Evolutionary conservation across 2,888 invertebrate species (phyloP).

Genomic region (Agrochola litura): DNA sequence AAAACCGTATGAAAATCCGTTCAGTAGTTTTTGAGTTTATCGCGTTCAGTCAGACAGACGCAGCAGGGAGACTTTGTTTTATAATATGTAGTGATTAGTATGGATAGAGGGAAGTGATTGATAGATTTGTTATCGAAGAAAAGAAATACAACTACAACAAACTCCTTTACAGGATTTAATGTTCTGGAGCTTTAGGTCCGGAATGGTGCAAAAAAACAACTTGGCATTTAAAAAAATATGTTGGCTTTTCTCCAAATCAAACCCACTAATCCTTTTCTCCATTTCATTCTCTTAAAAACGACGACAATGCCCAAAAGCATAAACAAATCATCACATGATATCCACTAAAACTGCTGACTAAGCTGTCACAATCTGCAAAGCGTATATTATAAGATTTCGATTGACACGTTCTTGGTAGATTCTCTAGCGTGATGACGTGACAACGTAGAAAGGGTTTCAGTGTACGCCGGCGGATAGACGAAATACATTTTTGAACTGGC

Average conservation of each 20-base stretch:
- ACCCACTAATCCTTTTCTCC: not conserved
- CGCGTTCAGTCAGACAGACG: too few relatives aligned
- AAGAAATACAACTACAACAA: not conserved
- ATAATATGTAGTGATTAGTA: not conserved
- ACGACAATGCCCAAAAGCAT: not conserved
- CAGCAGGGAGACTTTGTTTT: too few relatives aligned
- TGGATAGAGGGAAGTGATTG: not conserved
- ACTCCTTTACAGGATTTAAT: not conserved
- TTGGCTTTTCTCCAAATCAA: not conserved
- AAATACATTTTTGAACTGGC: slow-evolving; percentile 21
- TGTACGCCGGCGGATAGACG: slow-evolving; percentile 24
- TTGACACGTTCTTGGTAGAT: slow-evolving; percentile 23
- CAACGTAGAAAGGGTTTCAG: slow-evolving; percentile 25
- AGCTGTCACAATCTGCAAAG: not conserved
- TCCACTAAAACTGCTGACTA: slow-evolving; percentile 10
- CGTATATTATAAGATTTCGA: slow-evolving; percentile 9
- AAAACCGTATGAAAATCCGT: too few relatives aligned
- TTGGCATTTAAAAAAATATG: too few relatives aligned
- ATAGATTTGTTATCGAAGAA: not conserved
- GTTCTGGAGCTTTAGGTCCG: not conserved
- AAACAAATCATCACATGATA: not conserved
- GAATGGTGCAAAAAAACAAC: not conserved
- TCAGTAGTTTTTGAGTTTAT: too few relatives aligned
- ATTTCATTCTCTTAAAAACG: too few relatives aligned
- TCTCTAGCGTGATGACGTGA: slow-evolving; percentile 4